A percentile compares a stretch with the other conserved stretches of the same genome.
Evolutionary conservation across 2,797 vertebrate species (phyloP).

Genomic region (Clarias pachynema): DNA sequence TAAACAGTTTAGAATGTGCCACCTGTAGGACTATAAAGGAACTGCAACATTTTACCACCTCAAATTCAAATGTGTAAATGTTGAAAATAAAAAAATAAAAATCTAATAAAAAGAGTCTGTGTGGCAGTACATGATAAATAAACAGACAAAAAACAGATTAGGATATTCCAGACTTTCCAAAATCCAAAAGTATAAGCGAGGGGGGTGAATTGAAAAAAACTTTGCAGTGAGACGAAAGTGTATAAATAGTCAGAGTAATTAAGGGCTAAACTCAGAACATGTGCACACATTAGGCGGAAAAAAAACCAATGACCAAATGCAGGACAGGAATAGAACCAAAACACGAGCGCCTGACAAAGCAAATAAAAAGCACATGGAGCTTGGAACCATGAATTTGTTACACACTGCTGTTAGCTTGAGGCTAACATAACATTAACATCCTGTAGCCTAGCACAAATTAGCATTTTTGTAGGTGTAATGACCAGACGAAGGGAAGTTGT

Average conservation of each 20-base stretch:
- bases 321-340: slow-evolving; percentile 13
- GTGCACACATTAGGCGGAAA: background rate
- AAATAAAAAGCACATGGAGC: background rate
- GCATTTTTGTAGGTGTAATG: background rate
- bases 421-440: background rate
- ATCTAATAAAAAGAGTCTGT: too few relatives aligned
- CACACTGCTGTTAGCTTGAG: background rate
- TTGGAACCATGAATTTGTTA: background rate
- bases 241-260: slow-evolving; percentile 16
- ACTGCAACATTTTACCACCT: too few relatives aligned
- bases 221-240: background rate
- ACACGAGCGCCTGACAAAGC: background rate
- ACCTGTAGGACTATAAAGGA: too few relatives aligned
- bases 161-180: background rate
- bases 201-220: background rate
- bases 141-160: background rate
- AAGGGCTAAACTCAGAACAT: slow-evolving; percentile 12
- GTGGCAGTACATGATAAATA: too few relatives aligned
- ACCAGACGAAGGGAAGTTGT: background rate
- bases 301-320: background rate
- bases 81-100: too few relatives aligned
- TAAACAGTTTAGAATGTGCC: too few relatives aligned
- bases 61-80: too few relatives aligned
- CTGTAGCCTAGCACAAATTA: background rate
- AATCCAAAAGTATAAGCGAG: background rate